These are phyloP conservation scores for Pseudeuparius sepicola DNA, from an alignment of 2,888 invertebrate genomes.

Conservation along the genomic window DNA sequence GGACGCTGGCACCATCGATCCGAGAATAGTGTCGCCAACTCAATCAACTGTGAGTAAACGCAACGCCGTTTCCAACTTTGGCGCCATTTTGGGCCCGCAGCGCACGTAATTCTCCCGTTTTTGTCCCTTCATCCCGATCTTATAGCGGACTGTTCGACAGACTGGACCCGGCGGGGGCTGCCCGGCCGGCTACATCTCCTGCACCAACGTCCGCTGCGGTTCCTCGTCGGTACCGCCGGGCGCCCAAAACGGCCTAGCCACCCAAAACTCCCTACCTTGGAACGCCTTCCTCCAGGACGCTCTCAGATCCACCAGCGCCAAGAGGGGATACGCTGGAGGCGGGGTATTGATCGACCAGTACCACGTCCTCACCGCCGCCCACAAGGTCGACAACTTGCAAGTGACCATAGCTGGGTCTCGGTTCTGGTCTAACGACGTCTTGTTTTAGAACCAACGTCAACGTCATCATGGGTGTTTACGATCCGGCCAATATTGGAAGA, in stretches of 20 bases:
- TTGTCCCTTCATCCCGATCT: no score
- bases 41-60: slow-evolving; percentile 1
- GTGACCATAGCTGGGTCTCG: slow-evolving; percentile 12
- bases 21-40: slow-evolving; percentile 18
- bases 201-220: slow-evolving; percentile 21
- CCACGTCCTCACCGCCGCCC: slow-evolving; percentile 20
- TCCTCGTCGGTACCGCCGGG: slow-evolving; percentile 15
- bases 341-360: slow-evolving; percentile 30
- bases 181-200: slow-evolving; percentile 19
- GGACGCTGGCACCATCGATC: slow-evolving; percentile 20
- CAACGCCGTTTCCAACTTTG: no score
- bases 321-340: slow-evolving; percentile 50
- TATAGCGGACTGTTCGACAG: no score
- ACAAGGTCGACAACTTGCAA: slow-evolving; percentile 20
- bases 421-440: neutral
- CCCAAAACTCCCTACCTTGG: slow-evolving; percentile 64
- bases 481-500: slow-evolving; percentile 18
- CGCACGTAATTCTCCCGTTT: no score
- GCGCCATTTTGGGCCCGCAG: no score
- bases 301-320: slow-evolving; percentile 23
- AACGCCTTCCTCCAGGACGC: slow-evolving; percentile 41
- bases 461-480: slow-evolving; percentile 15
- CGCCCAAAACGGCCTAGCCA: slow-evolving; percentile 45
- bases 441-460: slow-evolving; percentile 7
- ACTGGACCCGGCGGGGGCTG: no score